Conservation (phyloP, 2,113 vertebrate species). For the Alces alces region DNA sequence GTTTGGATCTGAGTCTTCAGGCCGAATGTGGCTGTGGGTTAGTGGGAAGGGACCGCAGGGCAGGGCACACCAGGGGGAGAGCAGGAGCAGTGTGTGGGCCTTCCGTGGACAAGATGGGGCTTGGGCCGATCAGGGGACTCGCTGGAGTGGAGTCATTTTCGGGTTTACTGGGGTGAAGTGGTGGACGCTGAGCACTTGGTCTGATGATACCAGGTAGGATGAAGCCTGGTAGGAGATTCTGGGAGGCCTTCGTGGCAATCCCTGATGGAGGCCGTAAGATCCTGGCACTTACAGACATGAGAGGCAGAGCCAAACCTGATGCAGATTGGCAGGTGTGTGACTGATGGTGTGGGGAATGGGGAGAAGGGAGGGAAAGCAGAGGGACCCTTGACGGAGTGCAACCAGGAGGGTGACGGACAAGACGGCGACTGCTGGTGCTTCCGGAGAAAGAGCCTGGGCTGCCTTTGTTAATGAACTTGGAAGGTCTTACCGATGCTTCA, state of each 20-base stretch:
- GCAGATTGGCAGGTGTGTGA: neutral
- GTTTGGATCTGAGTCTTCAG: neutral
- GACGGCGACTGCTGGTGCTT: neutral
- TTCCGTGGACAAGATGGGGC: no score
- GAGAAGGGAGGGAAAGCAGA: neutral
- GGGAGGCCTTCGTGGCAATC: neutral
- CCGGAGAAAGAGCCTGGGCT: neutral
- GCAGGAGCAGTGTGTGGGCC: no score
- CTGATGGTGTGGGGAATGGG: neutral
- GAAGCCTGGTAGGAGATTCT: no score
- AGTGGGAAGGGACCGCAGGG: neutral
- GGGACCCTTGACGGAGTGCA: neutral
- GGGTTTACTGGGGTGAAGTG: neutral
- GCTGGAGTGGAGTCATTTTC: neutral
- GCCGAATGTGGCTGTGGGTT: neutral
- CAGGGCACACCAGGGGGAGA: neutral
- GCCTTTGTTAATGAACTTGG: neutral
- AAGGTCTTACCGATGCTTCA: neutral
- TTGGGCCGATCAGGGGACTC: neutral
- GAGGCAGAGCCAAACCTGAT: neutral
- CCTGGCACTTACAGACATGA: neutral
- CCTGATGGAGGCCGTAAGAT: neutral
- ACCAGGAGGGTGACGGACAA: accelerated
- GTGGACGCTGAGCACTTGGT: no score
- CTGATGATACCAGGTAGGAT: accelerated